Percentiles rank a stretch among this genome's conserved stretches.
These are phyloP conservation scores for Lepus townsendii DNA, from an alignment of 2,797 vertebrate genomes.

Conservation along the genomic window DNA sequence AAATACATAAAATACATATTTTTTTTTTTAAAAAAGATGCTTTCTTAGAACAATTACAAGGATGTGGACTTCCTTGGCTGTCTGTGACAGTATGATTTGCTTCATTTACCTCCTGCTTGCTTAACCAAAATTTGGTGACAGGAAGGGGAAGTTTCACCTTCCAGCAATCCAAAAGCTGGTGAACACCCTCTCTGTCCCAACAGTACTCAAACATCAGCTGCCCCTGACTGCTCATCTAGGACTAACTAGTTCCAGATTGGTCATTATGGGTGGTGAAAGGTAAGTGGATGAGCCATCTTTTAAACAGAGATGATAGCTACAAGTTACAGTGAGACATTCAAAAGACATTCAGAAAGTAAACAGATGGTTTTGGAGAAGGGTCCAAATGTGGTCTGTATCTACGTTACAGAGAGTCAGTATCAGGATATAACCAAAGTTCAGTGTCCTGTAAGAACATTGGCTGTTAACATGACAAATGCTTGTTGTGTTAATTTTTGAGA, in stretches of 20 bases:
- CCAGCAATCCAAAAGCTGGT: neutral
- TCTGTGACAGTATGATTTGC: neutral
- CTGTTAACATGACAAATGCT: neutral
- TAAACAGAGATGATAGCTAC: neutral
- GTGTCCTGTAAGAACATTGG: neutral
- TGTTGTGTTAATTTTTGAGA: neutral
- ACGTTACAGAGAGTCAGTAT: too few species aligned
- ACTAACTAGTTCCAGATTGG: neutral
- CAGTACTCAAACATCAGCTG: neutral
- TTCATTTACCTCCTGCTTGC: rapidly evolving
- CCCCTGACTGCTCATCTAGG: neutral
- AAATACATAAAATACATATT: too few species aligned
- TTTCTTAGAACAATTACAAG: neutral
- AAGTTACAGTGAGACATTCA: neutral
- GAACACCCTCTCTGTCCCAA: neutral
- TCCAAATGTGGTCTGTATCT: neutral
- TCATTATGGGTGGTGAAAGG: rapidly evolving
- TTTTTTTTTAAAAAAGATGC: too few species aligned
- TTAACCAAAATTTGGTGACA: neutral
- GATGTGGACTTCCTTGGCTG: neutral
- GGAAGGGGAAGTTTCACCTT: neutral
- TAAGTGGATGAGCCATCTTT: neutral
- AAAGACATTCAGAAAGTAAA: neutral
- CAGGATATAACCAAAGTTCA: neutral
- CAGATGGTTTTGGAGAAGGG: neutral